Conservation (phyloP, 2,113 vertebrate genomes). For the Tragelaphus imberbis region DNA sequence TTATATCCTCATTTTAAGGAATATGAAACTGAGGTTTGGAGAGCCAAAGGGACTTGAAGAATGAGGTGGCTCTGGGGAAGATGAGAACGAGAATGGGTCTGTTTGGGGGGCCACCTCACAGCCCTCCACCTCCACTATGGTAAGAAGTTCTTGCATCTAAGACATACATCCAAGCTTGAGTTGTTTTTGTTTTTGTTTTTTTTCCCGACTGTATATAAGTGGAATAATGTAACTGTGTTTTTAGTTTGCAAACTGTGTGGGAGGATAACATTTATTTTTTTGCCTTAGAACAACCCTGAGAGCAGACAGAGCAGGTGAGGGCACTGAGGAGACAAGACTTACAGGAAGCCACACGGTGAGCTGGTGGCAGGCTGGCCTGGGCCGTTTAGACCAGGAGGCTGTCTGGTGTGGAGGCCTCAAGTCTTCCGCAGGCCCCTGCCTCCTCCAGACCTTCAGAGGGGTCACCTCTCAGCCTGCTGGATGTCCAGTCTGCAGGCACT, state of each 20-base stretch:
- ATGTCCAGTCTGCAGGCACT: not conserved
- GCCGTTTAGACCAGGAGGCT: not conserved
- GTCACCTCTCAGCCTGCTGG: not conserved
- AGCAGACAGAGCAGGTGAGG: not conserved
- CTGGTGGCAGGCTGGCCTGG: not conserved
- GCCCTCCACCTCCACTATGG: not conserved
- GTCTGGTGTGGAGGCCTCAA: not conserved
- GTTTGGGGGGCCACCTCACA: not conserved
- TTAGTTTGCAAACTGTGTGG: not conserved
- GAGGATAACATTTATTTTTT: not conserved
- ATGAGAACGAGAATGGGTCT: fast-evolving
- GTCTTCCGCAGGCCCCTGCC: not conserved
- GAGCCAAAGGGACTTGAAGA: not conserved
- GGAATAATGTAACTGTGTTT: not conserved
- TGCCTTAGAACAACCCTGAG: not conserved
- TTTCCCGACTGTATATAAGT: not conserved
- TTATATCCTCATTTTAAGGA: not conserved
- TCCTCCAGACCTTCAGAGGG: not conserved
- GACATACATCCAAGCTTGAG: not conserved
- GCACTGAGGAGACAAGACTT: fast-evolving
- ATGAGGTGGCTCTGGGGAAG: not conserved
- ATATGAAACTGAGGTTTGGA: not conserved
- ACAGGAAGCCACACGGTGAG: fast-evolving
- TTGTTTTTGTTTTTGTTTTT: not conserved
- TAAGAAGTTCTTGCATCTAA: not conserved